Conservation (phyloP, 2,113 vertebrate species). For the Saccopteryx leptura region DNA sequence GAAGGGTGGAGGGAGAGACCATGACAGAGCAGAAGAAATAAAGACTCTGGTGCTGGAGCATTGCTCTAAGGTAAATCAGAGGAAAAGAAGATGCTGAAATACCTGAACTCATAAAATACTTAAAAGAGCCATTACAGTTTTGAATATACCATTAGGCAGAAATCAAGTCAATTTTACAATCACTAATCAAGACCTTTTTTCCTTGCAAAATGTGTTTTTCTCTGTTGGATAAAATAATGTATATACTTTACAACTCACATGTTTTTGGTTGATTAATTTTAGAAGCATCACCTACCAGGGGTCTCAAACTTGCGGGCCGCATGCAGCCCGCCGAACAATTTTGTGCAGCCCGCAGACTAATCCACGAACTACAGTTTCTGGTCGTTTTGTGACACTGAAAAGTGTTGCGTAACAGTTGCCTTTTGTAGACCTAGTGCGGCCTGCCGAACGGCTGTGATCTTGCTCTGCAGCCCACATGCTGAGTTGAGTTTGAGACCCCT, state of each 20-base stretch:
- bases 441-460: too few relatives aligned
- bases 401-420: too few relatives aligned
- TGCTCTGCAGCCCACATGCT: too few relatives aligned
- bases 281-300: not conserved
- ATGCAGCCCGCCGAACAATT: too few relatives aligned
- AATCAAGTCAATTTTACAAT: constrained; percentile 28
- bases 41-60: not conserved
- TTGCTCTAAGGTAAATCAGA: not conserved
- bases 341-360: too few relatives aligned
- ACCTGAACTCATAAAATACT: constrained; percentile 1
- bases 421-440: too few relatives aligned
- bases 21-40: not conserved
- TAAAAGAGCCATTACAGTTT: not conserved
- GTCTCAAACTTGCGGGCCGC: too few relatives aligned
- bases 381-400: too few relatives aligned
- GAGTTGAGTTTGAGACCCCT: too few relatives aligned
- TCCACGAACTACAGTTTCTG: too few relatives aligned
- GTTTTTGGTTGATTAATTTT: not conserved
- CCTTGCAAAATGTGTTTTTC: not conserved
- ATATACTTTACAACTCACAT: not conserved
- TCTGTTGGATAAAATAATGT: not conserved
- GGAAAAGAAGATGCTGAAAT: not conserved
- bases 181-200: not conserved
- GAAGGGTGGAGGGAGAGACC: not conserved
- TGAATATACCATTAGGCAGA: not conserved